Conservation (phyloP, 2,888 invertebrate genomes). For the Erpobdella octoculata region DNA sequence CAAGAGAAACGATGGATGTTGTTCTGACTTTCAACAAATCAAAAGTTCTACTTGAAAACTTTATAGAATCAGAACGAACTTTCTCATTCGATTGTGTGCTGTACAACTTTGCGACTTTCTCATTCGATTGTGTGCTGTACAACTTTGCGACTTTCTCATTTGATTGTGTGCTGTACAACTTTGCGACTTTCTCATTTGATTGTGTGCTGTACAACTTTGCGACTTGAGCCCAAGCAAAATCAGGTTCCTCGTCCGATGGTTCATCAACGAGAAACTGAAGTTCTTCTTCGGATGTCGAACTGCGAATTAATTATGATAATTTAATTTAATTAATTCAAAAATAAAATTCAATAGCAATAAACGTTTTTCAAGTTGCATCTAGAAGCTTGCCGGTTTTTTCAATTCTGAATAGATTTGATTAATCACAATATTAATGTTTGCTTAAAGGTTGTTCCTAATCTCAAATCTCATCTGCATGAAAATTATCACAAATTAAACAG, state of each 20-base stretch:
- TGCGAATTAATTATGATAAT: too few relatives aligned
- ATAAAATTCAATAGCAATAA: too few relatives aligned
- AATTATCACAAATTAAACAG: too few relatives aligned
- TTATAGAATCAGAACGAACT: not conserved
- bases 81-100: not conserved
- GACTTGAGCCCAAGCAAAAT: slow-evolving; percentile 33
- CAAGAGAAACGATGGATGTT: not conserved
- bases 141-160: not conserved
- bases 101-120: too few relatives aligned
- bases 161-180: not conserved
- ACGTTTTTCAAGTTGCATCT: too few relatives aligned
- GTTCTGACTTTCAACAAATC: not conserved
- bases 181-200: not conserved
- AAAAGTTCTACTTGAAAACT: not conserved
- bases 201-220: not conserved
- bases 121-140: not conserved
- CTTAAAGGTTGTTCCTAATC: too few relatives aligned
- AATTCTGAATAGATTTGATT: too few relatives aligned
- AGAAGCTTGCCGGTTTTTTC: too few relatives aligned
- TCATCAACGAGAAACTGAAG: slow-evolving; percentile 35
- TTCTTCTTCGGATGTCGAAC: slow-evolving; percentile 35
- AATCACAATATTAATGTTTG: too few relatives aligned
- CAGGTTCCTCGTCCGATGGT: slow-evolving; percentile 33
- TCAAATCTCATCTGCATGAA: too few relatives aligned
- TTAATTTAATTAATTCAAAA: too few relatives aligned